Percentiles rank a stretch among this genome's conserved stretches.
Evolutionary conservation across 2,113 vertebrate species (phyloP).

Genomic region (Phoxinus phoxinus): DNA sequence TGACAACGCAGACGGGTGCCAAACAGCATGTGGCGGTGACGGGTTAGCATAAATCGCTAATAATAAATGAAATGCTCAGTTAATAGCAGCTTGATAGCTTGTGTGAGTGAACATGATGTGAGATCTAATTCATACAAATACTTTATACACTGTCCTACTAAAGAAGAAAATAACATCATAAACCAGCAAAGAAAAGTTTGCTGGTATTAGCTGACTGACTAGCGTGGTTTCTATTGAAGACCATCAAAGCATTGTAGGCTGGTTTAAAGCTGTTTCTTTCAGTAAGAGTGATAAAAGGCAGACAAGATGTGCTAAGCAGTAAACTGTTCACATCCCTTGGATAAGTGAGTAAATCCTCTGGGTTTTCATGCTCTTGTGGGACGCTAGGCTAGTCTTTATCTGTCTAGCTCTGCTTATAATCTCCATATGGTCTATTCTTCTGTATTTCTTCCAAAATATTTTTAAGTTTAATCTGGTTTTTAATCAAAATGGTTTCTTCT

Average conservation of each 20-base stretch:
- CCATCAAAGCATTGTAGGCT: background rate
- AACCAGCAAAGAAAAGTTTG: background rate
- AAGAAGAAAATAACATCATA: background rate
- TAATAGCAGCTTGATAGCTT: slow-evolving; percentile 5
- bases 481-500: background rate
- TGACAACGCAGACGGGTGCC: slow-evolving; percentile 1
- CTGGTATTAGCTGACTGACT: background rate
- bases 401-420: slow-evolving; percentile 4
- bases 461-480: background rate
- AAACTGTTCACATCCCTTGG: background rate
- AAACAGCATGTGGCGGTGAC: slow-evolving; percentile 35
- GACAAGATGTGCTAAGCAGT: background rate
- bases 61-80: slow-evolving; percentile 36
- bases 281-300: background rate
- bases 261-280: background rate
- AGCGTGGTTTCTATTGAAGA: background rate
- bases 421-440: slow-evolving; percentile 19
- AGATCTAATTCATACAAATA: background rate
- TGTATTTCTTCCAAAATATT: background rate
- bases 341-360: background rate
- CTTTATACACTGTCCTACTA: background rate
- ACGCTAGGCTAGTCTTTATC: background rate
- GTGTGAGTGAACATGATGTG: background rate
- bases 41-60: slow-evolving; percentile 18
- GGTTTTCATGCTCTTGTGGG: background rate